phyloP scores from a whole-genome alignment of 2,888 invertebrate genomes.

The Neoaliturus tenellus region DNA sequence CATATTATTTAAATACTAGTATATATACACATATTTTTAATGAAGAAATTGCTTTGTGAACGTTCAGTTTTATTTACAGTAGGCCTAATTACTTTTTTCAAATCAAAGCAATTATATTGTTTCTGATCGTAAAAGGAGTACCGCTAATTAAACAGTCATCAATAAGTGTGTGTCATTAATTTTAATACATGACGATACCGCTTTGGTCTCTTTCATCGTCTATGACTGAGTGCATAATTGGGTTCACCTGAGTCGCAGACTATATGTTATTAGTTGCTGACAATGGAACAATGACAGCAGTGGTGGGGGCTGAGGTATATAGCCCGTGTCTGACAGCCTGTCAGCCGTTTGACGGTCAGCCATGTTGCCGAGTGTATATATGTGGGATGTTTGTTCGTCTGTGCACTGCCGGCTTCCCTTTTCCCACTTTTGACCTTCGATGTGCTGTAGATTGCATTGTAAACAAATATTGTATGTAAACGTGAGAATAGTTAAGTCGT shows the following conservation, averaged over 20 bases:
- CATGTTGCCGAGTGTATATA: neutral
- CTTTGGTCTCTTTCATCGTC: neutral
- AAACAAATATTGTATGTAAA: neutral
- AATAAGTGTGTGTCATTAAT: neutral
- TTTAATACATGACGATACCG: neutral
- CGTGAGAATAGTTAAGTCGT: neutral
- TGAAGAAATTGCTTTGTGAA: no score
- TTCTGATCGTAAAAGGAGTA: no score
- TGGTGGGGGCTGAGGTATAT: constrained; percentile 2
- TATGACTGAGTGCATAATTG: neutral
- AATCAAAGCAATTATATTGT: no score
- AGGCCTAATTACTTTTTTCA: no score
- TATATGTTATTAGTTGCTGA: constrained; percentile 5
- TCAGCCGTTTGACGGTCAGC: neutral
- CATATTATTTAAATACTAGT: no score
- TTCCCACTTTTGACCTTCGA: neutral
- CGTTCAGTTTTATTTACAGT: no score
- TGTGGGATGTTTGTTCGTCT: neutral
- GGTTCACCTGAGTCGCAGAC: neutral
- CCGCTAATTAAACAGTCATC: neutral
- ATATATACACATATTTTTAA: no score
- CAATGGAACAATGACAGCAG: neutral
- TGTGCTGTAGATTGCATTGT: neutral
- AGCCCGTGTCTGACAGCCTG: neutral
- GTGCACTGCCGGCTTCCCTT: neutral